Percentiles rank a stretch among this genome's conserved stretches.
Conservation (phyloP, 2,888 invertebrate species). For the Polydrusus pterygomalis region DNA sequence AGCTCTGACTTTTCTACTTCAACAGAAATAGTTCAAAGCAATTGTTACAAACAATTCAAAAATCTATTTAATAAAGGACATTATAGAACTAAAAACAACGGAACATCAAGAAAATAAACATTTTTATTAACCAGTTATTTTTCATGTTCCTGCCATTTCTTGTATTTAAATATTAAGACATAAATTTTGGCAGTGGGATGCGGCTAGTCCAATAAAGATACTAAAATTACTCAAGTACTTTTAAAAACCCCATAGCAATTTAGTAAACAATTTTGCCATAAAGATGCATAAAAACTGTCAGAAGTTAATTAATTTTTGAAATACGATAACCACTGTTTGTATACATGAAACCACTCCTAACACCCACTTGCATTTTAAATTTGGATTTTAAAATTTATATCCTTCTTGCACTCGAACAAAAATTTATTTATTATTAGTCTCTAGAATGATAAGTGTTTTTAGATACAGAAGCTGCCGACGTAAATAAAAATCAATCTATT, state of each 20-base stretch:
- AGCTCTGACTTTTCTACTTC: too few relatives aligned
- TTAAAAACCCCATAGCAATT: constrained; percentile 27
- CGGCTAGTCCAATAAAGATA: background rate
- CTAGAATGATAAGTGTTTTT: constrained; percentile 27
- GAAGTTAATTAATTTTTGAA: constrained; percentile 58
- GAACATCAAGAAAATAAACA: too few relatives aligned
- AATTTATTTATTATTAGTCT: constrained; percentile 34
- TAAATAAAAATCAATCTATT: constrained; percentile 3
- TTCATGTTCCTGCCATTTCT: background rate
- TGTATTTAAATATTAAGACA: constrained; percentile 14
- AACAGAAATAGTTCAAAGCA: too few relatives aligned
- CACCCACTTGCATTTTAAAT: constrained; percentile 43
- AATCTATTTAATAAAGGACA: too few relatives aligned
- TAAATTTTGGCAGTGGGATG: constrained; percentile 2
- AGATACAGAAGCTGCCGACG: constrained; percentile 8
- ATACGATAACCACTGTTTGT: constrained; percentile 53
- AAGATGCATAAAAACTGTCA: constrained; percentile 55
- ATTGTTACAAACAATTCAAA: too few relatives aligned
- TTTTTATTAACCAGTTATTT: too few relatives aligned
- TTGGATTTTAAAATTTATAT: constrained; percentile 32
- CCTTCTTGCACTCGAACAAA: constrained; percentile 26
- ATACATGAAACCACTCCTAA: constrained; percentile 45
- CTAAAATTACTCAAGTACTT: constrained; percentile 5
- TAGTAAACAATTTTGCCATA: constrained; percentile 42
- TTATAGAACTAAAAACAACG: too few relatives aligned